These are phyloP conservation scores for Lithophane semibrunnea DNA, from an alignment of 2,888 invertebrate genomes.

Conservation along the genomic window DNA sequence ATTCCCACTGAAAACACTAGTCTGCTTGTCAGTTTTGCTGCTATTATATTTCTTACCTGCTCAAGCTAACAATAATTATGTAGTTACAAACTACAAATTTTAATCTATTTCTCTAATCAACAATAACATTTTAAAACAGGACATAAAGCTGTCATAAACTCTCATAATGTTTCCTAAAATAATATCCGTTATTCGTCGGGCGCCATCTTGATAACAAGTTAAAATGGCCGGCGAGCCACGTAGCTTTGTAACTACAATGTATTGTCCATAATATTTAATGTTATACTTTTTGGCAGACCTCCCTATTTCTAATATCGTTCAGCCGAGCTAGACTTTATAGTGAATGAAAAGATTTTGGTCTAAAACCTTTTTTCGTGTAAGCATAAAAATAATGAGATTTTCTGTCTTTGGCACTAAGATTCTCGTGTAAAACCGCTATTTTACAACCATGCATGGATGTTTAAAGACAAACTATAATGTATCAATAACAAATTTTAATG, in stretches of 20 bases:
- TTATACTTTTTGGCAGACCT: constrained; percentile 61
- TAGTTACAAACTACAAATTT: not conserved
- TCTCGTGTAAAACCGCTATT: not conserved
- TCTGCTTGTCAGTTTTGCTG: not conserved
- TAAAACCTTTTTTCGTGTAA: constrained; percentile 19
- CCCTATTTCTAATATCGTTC: constrained; percentile 44
- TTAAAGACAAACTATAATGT: not conserved
- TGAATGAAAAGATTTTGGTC: constrained; percentile 15
- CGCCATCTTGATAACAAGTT: constrained; percentile 58
- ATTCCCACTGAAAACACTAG: not conserved
- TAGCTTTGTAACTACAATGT: constrained; percentile 61
- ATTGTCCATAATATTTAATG: constrained; percentile 65
- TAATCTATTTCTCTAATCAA: constrained; percentile 1
- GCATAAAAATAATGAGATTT: not conserved
- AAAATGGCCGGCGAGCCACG: constrained; percentile 44
- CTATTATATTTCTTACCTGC: not conserved
- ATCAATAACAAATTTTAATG: no score
- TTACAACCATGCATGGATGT: not conserved
- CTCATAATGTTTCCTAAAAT: constrained; percentile 55
- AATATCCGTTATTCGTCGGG: constrained; percentile 36
- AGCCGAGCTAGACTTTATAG: constrained; percentile 24
- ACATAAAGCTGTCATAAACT: constrained; percentile 34
- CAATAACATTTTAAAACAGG: constrained; percentile 27
- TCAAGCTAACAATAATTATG: not conserved
- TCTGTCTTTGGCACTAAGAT: not conserved